Evolutionary conservation across 2,113 vertebrate species (phyloP), one percentile per base, ranked within the genome.

Genomic region (Capra hircus): DNA sequence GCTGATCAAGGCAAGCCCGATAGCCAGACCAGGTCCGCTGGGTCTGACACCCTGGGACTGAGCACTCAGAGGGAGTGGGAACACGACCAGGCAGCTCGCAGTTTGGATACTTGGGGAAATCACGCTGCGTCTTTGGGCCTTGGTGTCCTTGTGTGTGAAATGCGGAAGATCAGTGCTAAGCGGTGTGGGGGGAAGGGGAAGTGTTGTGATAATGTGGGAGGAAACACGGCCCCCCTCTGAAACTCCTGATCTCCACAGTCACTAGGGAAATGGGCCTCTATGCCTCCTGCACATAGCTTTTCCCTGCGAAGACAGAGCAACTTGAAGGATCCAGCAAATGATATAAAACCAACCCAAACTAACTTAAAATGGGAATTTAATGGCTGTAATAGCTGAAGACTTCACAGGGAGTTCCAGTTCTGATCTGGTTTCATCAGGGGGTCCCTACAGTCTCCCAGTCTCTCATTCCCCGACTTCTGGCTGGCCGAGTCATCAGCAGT

Each of bases 171-270:
- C 16, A 28, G 71, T 33, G 33, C 60, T 28, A 50, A 78, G 53
- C 36, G 15, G 36, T 1, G 3, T 9, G 3, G n/a, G n/a, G 21
- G 21, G 33, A 2, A 13, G 21, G 23, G 19, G 33, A 7, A 12
- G 3, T 59, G 60, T 28, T 33, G 43, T 23, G 2, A 40, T 2
- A 33, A 33, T 60, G 52, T 12, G 55, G 27, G 14, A 43, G 9
- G 60, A 92, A 30, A 9, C 36, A 27, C 2, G 0, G 74, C 5
- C 7, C 1, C 8, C 21, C 0, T 1, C 50, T 0, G 0, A 13
- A 74, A 14, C 5, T 36, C 60, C 62, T n/a, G 43, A 17, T 14
- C 19, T 23, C 19, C 14, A 36, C 6, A 19, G 14, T 52, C 7
- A 1, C 45, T 45, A 36, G 5, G 52, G 64, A 85, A 53, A 53